Conservation (phyloP, 2,888 invertebrate genomes). For the Selenia dentaria region DNA sequence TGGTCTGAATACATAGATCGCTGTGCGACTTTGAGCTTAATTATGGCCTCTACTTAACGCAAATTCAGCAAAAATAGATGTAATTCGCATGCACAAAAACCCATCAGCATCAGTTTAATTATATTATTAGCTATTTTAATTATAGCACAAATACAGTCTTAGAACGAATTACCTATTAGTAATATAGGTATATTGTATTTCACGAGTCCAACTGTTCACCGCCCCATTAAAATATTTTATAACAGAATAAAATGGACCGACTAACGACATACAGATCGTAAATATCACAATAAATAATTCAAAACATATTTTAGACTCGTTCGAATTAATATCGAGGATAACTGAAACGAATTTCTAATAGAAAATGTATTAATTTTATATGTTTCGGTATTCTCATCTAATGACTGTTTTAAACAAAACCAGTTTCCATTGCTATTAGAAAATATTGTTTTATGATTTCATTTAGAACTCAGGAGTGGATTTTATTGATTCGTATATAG, state of each 20-base stretch:
- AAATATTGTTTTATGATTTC: constrained; percentile 13
- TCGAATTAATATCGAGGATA: constrained; percentile 19
- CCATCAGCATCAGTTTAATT: too few relatives aligned
- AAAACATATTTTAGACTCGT: constrained; percentile 19
- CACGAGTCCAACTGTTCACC: constrained; percentile 11
- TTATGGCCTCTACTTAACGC: too few relatives aligned
- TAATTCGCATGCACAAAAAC: too few relatives aligned
- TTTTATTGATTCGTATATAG: too few relatives aligned
- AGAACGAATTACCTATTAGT: too few relatives aligned
- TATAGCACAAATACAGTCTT: too few relatives aligned
- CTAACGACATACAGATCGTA: constrained; percentile 16
- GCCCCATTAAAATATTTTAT: constrained; percentile 12
- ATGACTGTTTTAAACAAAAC: constrained; percentile 6
- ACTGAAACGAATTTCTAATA: constrained; percentile 12
- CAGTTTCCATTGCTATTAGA: constrained; percentile 1
- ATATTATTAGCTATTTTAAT: too few relatives aligned
- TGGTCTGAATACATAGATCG: too few relatives aligned
- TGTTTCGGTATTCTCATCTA: constrained; percentile 2
- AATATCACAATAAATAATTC: constrained; percentile 20
- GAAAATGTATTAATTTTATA: constrained; percentile 13
- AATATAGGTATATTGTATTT: too few relatives aligned
- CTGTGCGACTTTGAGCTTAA: too few relatives aligned
- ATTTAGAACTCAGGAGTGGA: constrained; percentile 4
- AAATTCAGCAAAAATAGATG: too few relatives aligned
- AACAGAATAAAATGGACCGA: constrained; percentile 15